Evolutionary conservation across 2,113 vertebrate genomes (phyloP).

Genomic region (Elgaria multicarinata): DNA sequence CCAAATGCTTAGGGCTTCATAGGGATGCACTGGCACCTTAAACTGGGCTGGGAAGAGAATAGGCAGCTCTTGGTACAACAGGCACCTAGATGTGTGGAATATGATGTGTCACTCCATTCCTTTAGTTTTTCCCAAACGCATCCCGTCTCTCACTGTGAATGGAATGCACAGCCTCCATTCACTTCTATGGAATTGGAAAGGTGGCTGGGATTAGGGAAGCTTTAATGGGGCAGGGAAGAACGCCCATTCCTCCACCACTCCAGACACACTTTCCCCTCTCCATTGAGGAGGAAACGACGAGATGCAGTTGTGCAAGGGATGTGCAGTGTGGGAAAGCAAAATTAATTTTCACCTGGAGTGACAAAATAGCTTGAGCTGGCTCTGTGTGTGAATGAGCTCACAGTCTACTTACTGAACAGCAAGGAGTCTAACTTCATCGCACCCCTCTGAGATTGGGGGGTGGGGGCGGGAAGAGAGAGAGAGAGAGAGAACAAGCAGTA

Average conservation of each 20-base stretch:
- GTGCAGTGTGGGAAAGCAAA: no score
- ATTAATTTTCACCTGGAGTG: slow-evolving; percentile 13
- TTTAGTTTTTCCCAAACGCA: background rate
- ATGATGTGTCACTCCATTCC: no score
- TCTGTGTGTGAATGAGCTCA: background rate
- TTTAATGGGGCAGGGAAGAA: background rate
- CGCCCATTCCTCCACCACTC: background rate
- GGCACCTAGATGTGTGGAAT: background rate
- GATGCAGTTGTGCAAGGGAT: background rate
- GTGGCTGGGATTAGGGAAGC: background rate
- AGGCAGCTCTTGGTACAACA: background rate
- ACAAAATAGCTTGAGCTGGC: background rate
- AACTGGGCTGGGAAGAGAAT: no score
- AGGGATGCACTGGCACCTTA: no score
- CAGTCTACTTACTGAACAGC: background rate
- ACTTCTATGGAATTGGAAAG: background rate
- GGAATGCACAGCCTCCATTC: background rate
- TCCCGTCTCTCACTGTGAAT: background rate
- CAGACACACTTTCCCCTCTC: background rate
- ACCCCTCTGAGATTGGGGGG: background rate
- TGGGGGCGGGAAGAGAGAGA: background rate
- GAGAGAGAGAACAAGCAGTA: background rate
- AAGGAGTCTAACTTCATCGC: background rate
- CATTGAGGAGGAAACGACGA: background rate
- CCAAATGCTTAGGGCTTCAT: no score